Evolutionary conservation across 2,888 invertebrate species (phyloP), one percentile per base, ranked within the genome.

Genomic region (Elysia crispata): DNA sequence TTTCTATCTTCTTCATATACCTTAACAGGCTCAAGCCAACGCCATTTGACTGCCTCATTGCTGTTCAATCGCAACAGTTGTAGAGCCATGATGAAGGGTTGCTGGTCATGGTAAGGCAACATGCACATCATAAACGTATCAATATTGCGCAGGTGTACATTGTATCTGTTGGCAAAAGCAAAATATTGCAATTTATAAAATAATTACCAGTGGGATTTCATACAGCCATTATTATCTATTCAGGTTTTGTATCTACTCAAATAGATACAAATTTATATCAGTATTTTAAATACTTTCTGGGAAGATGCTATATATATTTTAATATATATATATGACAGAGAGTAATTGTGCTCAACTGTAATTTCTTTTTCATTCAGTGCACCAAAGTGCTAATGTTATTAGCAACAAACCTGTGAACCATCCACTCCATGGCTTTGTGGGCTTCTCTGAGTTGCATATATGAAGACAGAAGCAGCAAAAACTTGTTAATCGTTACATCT

Each of bases 351-450:
- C n/a, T n/a, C n/a, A n/a, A n/a, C n/a, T n/a, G n/a, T n/a, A n/a
- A n/a, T n/a, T n/a, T n/a, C n/a, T n/a, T n/a, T n/a, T n/a, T n/a
- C n/a, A n/a, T n/a, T n/a, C n/a, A n/a, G n/a, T n/a, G n/a, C n/a
- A n/a, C n/a, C n/a, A n/a, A n/a, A n/a, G n/a, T n/a, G n/a, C n/a
- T n/a, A n/a, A n/a, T 3, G 11, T 41, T 11, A 41, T 6, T 41
- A 41, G 11, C 41, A 41, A 0, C 76, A 78, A 89, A 94, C 93
- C 94, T 94, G 88, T 96, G 95, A 69, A 99, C 95, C 1, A 99
- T 94, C 98, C 98, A 99, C 93, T 99, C 99, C 70, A 99, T 92
- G 1, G 97, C 95, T 93, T 98, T 97, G 85, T 98, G 97, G 0
- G 97, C 94, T 11, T 95, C 94, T 86, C 95, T 96, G 0, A 97